These are phyloP conservation scores for Nothura maculosa DNA, from an alignment of 2,797 vertebrate genomes.

Conservation along the genomic window DNA sequence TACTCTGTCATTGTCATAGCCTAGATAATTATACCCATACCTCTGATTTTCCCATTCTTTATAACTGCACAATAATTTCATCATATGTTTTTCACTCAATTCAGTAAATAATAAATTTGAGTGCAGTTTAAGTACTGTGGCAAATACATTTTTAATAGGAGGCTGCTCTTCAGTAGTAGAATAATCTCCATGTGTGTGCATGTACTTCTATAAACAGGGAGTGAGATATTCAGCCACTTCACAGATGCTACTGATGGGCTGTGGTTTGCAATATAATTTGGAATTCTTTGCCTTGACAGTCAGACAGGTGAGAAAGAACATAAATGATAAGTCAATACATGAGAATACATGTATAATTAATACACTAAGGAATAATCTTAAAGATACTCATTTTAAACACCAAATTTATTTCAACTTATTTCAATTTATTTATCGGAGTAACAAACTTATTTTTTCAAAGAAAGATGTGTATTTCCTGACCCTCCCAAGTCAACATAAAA, in stretches of 20 bases:
- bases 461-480: not conserved
- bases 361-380: not conserved
- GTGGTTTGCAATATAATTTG: not conserved
- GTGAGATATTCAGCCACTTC: not conserved
- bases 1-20: not conserved
- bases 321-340: not conserved
- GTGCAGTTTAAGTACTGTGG: not conserved
- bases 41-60: not conserved
- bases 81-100: not conserved
- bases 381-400: not conserved
- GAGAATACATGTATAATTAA: not conserved
- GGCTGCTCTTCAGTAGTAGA: not conserved
- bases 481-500: not conserved
- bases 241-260: not conserved
- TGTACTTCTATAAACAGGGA: not conserved
- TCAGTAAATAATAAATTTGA: not conserved
- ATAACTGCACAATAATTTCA: not conserved
- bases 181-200: not conserved
- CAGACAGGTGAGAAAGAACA: not conserved
- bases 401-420: not conserved
- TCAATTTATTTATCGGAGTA: not conserved
- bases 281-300: not conserved
- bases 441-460: not conserved
- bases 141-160: not conserved
- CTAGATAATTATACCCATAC: not conserved